Conservation (phyloP, 2,113 vertebrate genomes). For the Catharus bicknelli region DNA sequence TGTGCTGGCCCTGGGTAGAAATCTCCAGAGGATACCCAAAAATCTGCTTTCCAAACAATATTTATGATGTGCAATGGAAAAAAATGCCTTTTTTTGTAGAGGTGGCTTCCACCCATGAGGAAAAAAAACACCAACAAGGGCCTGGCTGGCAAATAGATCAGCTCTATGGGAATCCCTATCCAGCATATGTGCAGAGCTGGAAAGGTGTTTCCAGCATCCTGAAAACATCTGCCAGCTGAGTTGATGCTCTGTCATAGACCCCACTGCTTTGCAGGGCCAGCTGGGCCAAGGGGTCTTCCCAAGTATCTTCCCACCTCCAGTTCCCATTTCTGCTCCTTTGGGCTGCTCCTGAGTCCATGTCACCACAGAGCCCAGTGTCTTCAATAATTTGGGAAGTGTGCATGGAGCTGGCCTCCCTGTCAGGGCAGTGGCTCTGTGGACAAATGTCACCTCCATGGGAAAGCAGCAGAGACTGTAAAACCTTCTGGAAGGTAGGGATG, state of each 20-base stretch:
- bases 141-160: background rate
- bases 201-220: background rate
- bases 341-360: background rate
- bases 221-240: background rate
- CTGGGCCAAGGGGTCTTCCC: background rate
- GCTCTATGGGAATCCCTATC: background rate
- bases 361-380: fast-evolving
- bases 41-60: background rate
- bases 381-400: fast-evolving
- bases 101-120: fast-evolving
- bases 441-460: fast-evolving
- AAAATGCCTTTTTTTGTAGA: background rate
- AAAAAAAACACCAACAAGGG: background rate
- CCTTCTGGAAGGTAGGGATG: background rate
- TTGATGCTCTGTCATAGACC: fast-evolving
- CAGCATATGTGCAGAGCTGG: fast-evolving
- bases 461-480: background rate
- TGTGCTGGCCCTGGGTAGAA: background rate
- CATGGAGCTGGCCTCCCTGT: background rate
- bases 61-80: fast-evolving
- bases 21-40: background rate
- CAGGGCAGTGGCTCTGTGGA: background rate
- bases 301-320: background rate
- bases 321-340: background rate
- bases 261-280: no score